Evolutionary conservation across 2,797 vertebrate species (phyloP), one percentile per base, ranked within the genome.

Genomic region (Delichon dasypus): DNA sequence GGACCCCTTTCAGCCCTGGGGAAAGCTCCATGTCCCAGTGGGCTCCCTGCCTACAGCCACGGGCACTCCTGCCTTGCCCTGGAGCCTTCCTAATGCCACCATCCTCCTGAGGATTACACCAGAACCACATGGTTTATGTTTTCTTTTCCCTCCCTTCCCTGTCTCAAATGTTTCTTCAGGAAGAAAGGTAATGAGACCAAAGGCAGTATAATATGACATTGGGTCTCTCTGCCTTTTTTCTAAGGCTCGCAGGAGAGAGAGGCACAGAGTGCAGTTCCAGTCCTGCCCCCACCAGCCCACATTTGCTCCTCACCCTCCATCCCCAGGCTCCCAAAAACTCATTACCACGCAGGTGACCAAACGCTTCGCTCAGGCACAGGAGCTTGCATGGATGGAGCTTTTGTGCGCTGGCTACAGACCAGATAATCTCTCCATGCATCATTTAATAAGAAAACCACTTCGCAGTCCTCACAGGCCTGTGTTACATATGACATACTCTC

Each of bases 361-460:
- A 74, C 0, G 0, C 45, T 80, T 68, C 72, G 36, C 73, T 80
- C 5, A 0, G 72, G 55, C 79, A 40, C 14, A 51, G 32, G 76
- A 68, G 44, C 58, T 85, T 89, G 54, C 53, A 75, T 7, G 76
- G 70, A 58, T 86, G 84, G 30, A 70, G 80, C 42, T 82, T 91
- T 65, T 89, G 79, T 87, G 80, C 0, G 0, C 67, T 85, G 83
- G 40, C 70, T 85, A 9, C 30, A 67, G 91, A 95, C 57, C 77
- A 92, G 80, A 88, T 88, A 84, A 93, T 93, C 94, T 91, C 73
- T 91, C 85, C 55, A 54, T 85, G 79, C 78, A 90, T 91, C 84
- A 64, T 80, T 95, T 95, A 94, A 95, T 94, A 95, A 79, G 74
- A 89, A 96, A 95, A 90, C 75, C 88, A 82, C 88, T 91, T 92